Evolutionary conservation across 1,140 invertebrate species (phyloP).

Genomic region (Heliconius hewitsoni): DNA sequence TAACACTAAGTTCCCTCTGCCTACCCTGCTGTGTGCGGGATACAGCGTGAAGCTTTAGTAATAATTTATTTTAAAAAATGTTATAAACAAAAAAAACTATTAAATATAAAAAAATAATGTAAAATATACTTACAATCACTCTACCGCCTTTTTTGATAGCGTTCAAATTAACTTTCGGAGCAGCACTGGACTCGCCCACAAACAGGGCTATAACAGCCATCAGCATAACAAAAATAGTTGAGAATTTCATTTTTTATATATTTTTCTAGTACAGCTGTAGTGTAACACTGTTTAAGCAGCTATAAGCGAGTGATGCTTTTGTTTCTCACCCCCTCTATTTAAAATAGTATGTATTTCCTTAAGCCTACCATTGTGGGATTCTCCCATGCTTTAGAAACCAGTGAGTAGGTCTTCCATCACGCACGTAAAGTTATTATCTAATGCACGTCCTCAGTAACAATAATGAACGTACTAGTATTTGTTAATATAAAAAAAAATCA

Average conservation of each 20-base stretch:
- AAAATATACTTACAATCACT: conserved; percentile 47
- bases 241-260: conserved; percentile 43
- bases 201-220: conserved; percentile 48
- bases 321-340: neutral
- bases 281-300: neutral
- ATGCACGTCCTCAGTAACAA: neutral
- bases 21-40: no score
- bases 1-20: no score
- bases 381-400: neutral
- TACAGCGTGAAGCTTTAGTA: no score
- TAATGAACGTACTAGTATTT: neutral
- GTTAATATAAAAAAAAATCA: neutral
- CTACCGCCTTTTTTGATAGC: conserved; percentile 49
- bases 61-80: neutral
- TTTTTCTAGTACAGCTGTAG: neutral
- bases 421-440: neutral
- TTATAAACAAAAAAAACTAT: neutral
- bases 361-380: neutral
- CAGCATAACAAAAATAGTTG: conserved; percentile 42
- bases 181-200: conserved; percentile 32
- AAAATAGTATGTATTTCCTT: conserved; percentile 1
- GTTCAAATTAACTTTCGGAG: conserved; percentile 43
- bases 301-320: neutral
- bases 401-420: neutral
- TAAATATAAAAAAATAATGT: neutral